Evolutionary conservation across 2,888 invertebrate species (phyloP).

Genomic region (Sympetrum striolatum): DNA sequence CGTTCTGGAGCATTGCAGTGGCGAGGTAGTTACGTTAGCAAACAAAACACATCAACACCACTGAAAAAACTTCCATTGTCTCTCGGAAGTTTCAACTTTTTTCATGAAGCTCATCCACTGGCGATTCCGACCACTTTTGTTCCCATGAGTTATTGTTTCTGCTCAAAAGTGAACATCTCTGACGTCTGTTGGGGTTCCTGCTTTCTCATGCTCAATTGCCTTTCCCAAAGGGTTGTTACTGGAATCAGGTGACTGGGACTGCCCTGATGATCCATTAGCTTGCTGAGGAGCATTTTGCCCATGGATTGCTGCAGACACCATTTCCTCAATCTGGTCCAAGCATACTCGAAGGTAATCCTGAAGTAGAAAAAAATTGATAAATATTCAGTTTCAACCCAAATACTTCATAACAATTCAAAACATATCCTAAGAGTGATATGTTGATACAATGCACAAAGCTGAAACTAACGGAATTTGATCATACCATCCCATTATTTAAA

Average conservation of each 20-base stretch:
- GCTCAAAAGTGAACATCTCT: slow-evolving; percentile 78
- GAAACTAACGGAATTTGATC: no score
- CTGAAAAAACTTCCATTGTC: not conserved
- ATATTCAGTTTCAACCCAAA: not conserved
- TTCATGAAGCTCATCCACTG: not conserved
- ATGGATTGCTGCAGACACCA: slow-evolving; percentile 70
- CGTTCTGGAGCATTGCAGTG: no score
- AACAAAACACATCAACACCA: not conserved
- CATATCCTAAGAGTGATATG: not conserved
- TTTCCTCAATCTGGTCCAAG: slow-evolving; percentile 79
- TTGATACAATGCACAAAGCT: no score
- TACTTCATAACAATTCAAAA: no score
- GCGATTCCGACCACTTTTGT: not conserved
- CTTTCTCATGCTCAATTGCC: slow-evolving; percentile 70
- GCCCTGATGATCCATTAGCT: slow-evolving; percentile 56
- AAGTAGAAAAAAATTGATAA: slow-evolving; percentile 54
- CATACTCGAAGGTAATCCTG: slow-evolving; percentile 84
- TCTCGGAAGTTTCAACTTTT: no score
- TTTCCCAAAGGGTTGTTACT: slow-evolving; percentile 53
- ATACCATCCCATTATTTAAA: no score
- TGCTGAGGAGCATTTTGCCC: slow-evolving; percentile 56
- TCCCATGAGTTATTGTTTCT: not conserved
- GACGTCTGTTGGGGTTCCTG: slow-evolving; percentile 85
- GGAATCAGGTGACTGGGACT: slow-evolving; percentile 48
- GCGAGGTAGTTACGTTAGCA: no score